These are phyloP conservation scores for Vombatus ursinus DNA, from an alignment of 2,113 vertebrate genomes.

Conservation along the genomic window DNA sequence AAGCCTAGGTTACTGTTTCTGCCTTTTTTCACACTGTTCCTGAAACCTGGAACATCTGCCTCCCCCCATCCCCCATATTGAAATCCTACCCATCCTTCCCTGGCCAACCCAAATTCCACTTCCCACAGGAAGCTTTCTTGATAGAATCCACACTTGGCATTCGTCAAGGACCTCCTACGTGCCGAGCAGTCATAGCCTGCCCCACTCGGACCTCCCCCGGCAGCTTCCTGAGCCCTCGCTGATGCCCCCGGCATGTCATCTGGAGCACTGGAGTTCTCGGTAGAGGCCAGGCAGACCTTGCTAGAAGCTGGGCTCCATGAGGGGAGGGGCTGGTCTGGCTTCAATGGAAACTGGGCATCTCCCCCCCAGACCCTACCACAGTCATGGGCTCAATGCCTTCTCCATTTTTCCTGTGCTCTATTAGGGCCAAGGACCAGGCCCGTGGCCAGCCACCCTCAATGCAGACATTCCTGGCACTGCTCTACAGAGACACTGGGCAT, in stretches of 20 bases:
- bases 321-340: no score
- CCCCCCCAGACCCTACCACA: no score
- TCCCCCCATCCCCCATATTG: background rate
- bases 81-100: background rate
- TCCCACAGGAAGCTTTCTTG: background rate
- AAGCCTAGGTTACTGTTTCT: background rate
- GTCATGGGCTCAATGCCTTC: background rate
- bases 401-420: background rate
- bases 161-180: background rate
- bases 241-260: background rate
- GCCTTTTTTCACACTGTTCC: background rate
- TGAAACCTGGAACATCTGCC: background rate
- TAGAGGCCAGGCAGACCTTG: background rate
- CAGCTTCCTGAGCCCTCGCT: constrained; percentile 1
- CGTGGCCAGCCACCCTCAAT: background rate
- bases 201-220: background rate
- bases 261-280: background rate
- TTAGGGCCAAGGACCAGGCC: background rate
- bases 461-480: background rate
- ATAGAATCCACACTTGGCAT: background rate
- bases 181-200: background rate
- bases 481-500: background rate
- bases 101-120: background rate
- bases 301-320: background rate
- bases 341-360: no score